A percentile compares a stretch with the other conserved stretches of the same genome.
Conservation (phyloP, 2,113 vertebrate genomes). For the Rynchops niger region DNA sequence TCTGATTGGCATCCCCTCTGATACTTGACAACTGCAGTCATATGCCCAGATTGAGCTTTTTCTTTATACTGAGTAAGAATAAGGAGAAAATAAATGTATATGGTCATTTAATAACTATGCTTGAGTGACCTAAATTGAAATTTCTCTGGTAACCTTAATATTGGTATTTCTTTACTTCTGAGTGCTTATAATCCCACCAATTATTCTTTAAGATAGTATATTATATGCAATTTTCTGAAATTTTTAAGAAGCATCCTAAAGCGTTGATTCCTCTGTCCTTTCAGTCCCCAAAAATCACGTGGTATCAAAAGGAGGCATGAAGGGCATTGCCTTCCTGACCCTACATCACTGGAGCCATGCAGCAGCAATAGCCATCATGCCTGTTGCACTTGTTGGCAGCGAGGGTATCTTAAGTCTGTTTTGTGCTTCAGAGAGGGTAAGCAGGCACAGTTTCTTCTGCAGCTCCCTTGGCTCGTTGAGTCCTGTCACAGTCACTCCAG, state of each 20-base stretch:
- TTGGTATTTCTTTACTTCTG: neutral
- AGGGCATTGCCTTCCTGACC: neutral
- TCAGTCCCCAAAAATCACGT: neutral
- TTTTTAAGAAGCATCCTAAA: neutral
- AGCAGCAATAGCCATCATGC: neutral
- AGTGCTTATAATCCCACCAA: neutral
- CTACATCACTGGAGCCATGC: neutral
- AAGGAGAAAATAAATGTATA: neutral
- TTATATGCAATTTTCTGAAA: neutral
- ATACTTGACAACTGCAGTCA: neutral
- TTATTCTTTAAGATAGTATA: neutral
- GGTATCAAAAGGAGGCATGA: neutral
- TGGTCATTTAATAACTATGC: neutral
- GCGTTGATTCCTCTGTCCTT: neutral
- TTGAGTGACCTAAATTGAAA: neutral
- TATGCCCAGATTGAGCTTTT: neutral
- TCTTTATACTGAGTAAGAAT: neutral
- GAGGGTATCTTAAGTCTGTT: neutral
- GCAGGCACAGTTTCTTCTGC: neutral
- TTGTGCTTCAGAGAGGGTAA: neutral
- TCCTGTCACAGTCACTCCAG: neutral
- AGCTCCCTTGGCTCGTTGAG: neutral
- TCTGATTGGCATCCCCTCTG: rapidly evolving
- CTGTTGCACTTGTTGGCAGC: neutral
- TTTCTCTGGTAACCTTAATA: neutral